Evolutionary conservation across 2,888 invertebrate genomes (phyloP).

Genomic region (Drosophila mimica): DNA sequence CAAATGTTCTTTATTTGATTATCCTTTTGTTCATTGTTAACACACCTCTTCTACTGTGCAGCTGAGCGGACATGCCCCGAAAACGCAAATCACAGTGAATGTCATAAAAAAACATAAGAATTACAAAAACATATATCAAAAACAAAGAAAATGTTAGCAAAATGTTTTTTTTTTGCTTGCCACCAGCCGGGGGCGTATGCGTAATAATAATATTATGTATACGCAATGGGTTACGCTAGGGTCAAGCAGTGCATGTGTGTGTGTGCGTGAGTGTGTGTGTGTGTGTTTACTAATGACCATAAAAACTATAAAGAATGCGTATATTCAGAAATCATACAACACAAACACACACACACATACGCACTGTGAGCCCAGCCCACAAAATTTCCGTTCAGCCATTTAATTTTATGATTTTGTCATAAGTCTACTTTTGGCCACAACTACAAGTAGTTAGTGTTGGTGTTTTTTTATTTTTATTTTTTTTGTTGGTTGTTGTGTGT

Average conservation of each 20-base stretch:
- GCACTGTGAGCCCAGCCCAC: slow-evolving; percentile 58
- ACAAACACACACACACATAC: slow-evolving; percentile 50
- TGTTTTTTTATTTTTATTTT: background rate
- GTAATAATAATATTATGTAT: slow-evolving; percentile 54
- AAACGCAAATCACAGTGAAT: slow-evolving; percentile 22
- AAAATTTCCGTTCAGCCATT: slow-evolving; percentile 33
- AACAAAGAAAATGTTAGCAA: slow-evolving; percentile 8
- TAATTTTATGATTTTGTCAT: slow-evolving; percentile 76
- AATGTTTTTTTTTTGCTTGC: slow-evolving; percentile 16
- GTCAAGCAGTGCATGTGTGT: slow-evolving; percentile 38
- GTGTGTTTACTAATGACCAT: slow-evolving; percentile 49
- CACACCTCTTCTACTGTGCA: background rate
- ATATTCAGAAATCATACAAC: slow-evolving; percentile 26
- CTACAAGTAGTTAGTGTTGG: slow-evolving; percentile 1
- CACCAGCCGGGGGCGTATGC: slow-evolving; percentile 44
- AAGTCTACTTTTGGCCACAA: slow-evolving; percentile 43
- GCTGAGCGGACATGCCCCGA: slow-evolving; percentile 16
- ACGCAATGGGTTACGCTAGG: slow-evolving; percentile 47
- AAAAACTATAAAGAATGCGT: slow-evolving; percentile 28
- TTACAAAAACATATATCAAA: slow-evolving; percentile 52
- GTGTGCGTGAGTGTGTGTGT: slow-evolving; percentile 16
- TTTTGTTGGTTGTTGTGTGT: slow-evolving; percentile 11
- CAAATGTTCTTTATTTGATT: background rate
- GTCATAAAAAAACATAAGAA: slow-evolving; percentile 46
- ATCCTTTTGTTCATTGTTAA: background rate